Base-by-base conservation (phyloP, 2,113 vertebrate genomes). In the Protobothrops flavoviridis region DNA sequence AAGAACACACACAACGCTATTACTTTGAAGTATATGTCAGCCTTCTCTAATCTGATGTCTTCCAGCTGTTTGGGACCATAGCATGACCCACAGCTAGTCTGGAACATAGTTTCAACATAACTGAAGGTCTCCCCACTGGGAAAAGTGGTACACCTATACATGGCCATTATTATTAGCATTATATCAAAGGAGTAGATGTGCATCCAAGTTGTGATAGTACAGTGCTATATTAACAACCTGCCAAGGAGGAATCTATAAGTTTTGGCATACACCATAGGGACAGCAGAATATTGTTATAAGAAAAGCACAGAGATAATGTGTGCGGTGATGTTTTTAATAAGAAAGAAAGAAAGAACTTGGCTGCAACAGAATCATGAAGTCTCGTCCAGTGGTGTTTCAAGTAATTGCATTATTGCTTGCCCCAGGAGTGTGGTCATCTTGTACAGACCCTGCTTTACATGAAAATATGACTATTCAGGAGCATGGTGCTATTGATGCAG, bases 381-480 rank as follows among this genome's bases (percentile, higher is more conserved):
- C 55, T 53, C 55, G 55, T 33, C 43, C 56, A 24, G 69, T 45
- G 24, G 6, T 69, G 29, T 52, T 85, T 53, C 29, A 87, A 89
- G 26, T 53, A 45, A 92, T 69, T 90, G 69, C 17, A 69, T 89
- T 55, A 64, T 89, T 29, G 9, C 91, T 33, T 86, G 57, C 74
- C 57, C 57, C 12, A 12, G 64, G 53, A 85, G 39, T 52, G 23
- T 15, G 59, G 90, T 88, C 91, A 88, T 81, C 90, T 88, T 23
- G 8, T 45, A 64, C 4, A 55, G 56, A 45, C 87, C 92, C 48
- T 92, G 57, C 57, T 86, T 90, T 87, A 33, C 88, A 90, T 90
- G 64, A 90, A 86, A 43, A 69, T 69, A 87, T 92, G 88, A 56
- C 81, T 88, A 93, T 92, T 90, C 59, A 93, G 93, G 57, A 94